Evolutionary conservation across 2,888 invertebrate species (phyloP), one percentile per base, ranked within the genome.

Genomic region (Eretmocerus hayati): DNA sequence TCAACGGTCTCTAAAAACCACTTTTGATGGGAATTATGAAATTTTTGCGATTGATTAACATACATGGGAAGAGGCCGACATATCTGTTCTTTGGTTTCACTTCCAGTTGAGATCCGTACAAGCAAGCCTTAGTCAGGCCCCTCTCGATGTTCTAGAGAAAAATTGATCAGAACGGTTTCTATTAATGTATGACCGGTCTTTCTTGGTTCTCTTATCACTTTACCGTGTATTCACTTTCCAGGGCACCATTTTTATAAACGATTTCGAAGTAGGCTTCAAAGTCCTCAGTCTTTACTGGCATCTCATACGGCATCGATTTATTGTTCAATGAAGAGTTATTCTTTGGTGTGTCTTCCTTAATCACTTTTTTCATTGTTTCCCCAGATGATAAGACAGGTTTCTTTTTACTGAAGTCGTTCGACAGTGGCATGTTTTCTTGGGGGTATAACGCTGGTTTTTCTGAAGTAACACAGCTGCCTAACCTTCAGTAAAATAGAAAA

Each of bases 31-130:
- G n/a, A n/a, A n/a, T n/a, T n/a, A n/a, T n/a, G n/a, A n/a, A n/a
- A n/a, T n/a, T n/a, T n/a, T n/a, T n/a, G n/a, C n/a, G n/a, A n/a
- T n/a, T n/a, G n/a, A n/a, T n/a, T n/a, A 32, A 42, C 71, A 62
- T 65, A 75, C 75, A 76, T n/a, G 75, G 72, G 37, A 69, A 63
- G 22, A 75, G 59, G 59, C 75, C 74, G 30, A 61, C 69, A 46
- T 75, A 75, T 45, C 75, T 65, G 60, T 76, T 75, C 55, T 75
- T 75, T 8, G 59, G 42, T 56, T 72, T 74, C 46, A 75, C 74
- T 52, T 66, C 60, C n/a, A 66, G 62, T n/a, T 64, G 46, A 30
- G 60, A 58, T 5, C 74, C 75, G 42, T 67, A 71, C 5, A 62
- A 58, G 59, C 71, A 71, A 1, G 72, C 60, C 50, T 67, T 68